Conservation (phyloP, 2,113 vertebrate species). For the Sus scrofa region DNA sequence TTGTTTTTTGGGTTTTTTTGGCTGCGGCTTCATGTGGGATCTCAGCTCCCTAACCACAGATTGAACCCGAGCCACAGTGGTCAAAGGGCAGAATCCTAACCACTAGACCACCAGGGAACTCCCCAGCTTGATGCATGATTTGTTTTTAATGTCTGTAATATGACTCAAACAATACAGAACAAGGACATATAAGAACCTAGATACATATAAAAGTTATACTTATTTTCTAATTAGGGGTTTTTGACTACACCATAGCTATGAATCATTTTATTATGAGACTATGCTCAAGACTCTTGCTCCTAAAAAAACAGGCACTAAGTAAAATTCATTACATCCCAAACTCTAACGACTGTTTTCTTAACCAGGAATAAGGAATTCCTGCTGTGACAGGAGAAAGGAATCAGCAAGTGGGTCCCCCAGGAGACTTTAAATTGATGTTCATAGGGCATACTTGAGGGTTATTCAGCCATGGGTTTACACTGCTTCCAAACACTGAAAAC, state of each 20-base stretch:
- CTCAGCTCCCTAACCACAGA: no score
- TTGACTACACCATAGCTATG: no score
- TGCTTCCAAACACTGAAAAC: background rate
- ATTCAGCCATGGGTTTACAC: background rate
- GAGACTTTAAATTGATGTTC: background rate
- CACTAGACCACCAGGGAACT: no score
- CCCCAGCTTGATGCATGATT: background rate
- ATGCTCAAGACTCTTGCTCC: background rate
- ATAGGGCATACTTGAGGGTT: background rate
- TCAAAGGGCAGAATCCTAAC: no score
- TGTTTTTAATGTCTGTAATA: background rate
- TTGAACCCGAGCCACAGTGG: no score
- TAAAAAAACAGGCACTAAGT: background rate
- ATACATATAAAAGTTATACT: background rate
- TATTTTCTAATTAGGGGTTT: background rate
- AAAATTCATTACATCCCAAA: conserved; percentile 12
- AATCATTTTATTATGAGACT: background rate
- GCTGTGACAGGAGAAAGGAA: background rate
- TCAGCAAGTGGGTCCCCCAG: background rate
- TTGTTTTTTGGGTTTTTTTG: no score
- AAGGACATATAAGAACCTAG: background rate
- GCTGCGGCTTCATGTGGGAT: no score
- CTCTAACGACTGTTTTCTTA: background rate
- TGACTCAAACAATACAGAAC: background rate
- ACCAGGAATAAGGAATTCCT: background rate